These are phyloP conservation scores for Caenorhabditis sp. DNA, from an alignment of 2,888 invertebrate genomes.

Conservation along the genomic window DNA sequence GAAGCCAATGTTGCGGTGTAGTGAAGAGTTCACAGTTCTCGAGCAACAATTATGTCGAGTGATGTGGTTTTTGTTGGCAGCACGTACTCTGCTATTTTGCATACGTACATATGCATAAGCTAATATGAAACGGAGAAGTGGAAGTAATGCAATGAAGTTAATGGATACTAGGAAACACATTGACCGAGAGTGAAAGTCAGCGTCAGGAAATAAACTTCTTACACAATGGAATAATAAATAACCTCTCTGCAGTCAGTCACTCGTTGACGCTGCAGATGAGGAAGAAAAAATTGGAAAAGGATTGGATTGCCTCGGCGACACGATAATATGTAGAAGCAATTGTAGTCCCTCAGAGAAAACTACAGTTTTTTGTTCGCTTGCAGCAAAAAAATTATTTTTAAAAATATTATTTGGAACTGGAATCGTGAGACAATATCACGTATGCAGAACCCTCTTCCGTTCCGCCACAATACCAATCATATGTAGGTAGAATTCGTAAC, in stretches of 20 bases:
- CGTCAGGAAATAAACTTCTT: conserved; percentile 57
- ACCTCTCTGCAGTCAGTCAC: conserved; percentile 25
- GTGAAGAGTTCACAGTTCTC: conserved; percentile 39
- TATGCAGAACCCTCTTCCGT: background rate
- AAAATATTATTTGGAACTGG: background rate
- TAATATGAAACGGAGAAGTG: conserved; percentile 4
- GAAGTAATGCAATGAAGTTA: conserved; percentile 46
- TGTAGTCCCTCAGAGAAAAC: background rate
- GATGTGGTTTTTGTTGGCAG: conserved; percentile 12
- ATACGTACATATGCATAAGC: conserved; percentile 14
- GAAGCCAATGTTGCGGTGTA: too few species aligned
- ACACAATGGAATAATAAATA: conserved; percentile 63
- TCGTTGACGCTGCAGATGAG: background rate
- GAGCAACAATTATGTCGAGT: conserved; percentile 30
- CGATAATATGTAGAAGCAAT: conserved; percentile 11
- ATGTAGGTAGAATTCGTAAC: background rate
- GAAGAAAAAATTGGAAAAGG: background rate
- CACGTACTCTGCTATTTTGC: conserved; percentile 10
- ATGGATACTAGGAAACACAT: conserved; percentile 51
- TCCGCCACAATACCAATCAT: background rate
- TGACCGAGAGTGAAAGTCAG: conserved; percentile 41
- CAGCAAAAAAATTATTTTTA: background rate
- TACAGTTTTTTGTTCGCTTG: background rate
- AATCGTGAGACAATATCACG: background rate
- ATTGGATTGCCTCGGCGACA: conserved; percentile 9